A percentile compares a stretch with the other conserved stretches of the same genome.
phyloP scores from a whole-genome alignment of 1,140 invertebrate genomes.

The Acromyrmex echinatior region DNA sequence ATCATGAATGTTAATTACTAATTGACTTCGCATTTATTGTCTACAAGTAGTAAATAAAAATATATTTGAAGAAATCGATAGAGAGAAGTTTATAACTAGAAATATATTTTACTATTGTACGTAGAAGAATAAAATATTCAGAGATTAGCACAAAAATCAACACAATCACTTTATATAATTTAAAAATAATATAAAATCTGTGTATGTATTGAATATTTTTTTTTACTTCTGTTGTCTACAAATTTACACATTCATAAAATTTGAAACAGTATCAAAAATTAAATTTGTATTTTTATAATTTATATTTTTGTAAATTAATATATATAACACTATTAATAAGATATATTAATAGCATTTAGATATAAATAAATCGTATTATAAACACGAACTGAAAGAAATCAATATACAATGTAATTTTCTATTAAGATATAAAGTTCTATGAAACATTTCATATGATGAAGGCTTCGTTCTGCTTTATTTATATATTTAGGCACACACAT shows the following conservation, averaged over 20 bases:
- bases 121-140: background rate
- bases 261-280: too few species aligned
- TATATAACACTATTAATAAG: too few species aligned
- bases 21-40: background rate
- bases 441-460: slow-evolving; percentile 29
- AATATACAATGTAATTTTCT: slow-evolving; percentile 1
- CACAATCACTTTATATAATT: background rate
- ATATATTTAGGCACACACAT: background rate
- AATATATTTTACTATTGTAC: background rate
- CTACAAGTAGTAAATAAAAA: background rate
- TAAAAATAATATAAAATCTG: background rate
- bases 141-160: background rate
- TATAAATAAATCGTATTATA: slow-evolving; percentile 8
- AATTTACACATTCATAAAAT: too few species aligned
- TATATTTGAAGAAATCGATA: slow-evolving; percentile 15
- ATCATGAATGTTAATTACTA: slow-evolving; percentile 18
- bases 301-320: background rate
- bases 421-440: slow-evolving; percentile 10
- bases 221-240: too few species aligned
- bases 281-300: too few species aligned
- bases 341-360: background rate
- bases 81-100: background rate
- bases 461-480: slow-evolving; percentile 4
- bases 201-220: background rate
- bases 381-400: slow-evolving; percentile 3